Evolutionary conservation across 2,888 invertebrate genomes (phyloP), one percentile per base, ranked within the genome.

Genomic region (Slavum lentiscoides): DNA sequence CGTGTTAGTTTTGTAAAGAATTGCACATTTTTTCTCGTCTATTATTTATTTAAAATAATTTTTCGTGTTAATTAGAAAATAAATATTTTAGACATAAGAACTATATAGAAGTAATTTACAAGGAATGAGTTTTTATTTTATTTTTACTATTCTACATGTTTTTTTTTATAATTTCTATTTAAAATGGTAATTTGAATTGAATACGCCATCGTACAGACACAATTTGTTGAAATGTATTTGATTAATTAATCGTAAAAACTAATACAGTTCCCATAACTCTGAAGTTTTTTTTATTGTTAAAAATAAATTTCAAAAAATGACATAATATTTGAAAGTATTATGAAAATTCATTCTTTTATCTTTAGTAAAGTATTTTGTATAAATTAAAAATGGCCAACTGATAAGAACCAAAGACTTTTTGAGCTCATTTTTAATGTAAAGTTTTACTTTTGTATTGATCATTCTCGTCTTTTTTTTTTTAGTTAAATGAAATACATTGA

Each of bases 281-380:
- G 43, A 53, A 5, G 19, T 55, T 55, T 19, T 55, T 19, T 19
- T 55, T 19, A 55, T 55, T 55, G 19, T 55, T 55, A 17, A 19
- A 19, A 19, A 19, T 55, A 55, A 55, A 55, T 19, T 6, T 55
- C 17, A 55, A 55, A 19, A 55, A 4, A 55, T 19, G 19, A 19
- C 6, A 61, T 61, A 23, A n/a, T 69, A 8, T 17, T 69, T 53
- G n/a, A 64, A 0, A 55, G 5, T 55, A 39, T 39, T 58, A 43
- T 66, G 0, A 1, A 58, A 55, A 74, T 66, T 66, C 17, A 74
- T 66, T 74, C 37, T 66, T 55, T 74, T 66, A 37, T 74, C 37
- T 55, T 55, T 66, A 64, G 1, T n/a, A 55, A 55, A 37, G 39
- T 74, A 49, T 53, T n/a, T 3, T 64, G 64, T 39, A 49, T 62